A percentile compares a stretch with the other conserved stretches of the same genome.
phyloP scores from a whole-genome alignment of 2,888 invertebrate genomes.

The Xanthia togata region DNA sequence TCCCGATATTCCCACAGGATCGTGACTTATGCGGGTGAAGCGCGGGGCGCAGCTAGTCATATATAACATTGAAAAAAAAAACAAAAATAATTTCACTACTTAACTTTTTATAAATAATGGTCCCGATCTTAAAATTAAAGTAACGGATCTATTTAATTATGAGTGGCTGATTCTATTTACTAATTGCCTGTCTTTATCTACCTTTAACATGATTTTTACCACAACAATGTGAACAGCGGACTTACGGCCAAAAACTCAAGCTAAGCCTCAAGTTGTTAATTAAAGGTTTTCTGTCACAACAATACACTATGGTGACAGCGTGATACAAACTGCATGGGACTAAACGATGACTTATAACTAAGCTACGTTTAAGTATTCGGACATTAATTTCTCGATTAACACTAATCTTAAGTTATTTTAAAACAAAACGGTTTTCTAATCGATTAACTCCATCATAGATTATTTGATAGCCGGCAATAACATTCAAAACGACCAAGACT shows the following conservation, averaged over 20 bases:
- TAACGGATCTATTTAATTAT: no score
- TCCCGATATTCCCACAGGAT: no score
- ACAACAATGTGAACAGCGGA: not conserved
- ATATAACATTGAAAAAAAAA: no score
- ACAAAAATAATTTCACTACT: no score
- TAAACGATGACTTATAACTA: not conserved
- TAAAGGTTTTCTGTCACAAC: not conserved
- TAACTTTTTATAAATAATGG: no score
- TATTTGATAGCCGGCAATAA: slow-evolving; percentile 22
- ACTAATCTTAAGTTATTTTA: not conserved
- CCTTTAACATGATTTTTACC: not conserved
- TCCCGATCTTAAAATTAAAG: no score
- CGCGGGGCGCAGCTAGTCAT: no score
- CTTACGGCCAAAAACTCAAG: not conserved
- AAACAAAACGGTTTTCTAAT: not conserved
- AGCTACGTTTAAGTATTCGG: not conserved
- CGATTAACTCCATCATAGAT: slow-evolving; percentile 15
- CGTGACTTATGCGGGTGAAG: no score
- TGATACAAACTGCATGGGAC: not conserved
- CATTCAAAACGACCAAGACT: slow-evolving; percentile 7
- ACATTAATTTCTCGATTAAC: not conserved
- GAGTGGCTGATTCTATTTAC: not conserved
- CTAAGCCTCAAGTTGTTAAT: not conserved
- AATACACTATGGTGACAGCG: not conserved
- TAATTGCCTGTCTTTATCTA: no score